Conservation (phyloP, 2,888 invertebrate species). For the Nephrotoma flavescens region DNA sequence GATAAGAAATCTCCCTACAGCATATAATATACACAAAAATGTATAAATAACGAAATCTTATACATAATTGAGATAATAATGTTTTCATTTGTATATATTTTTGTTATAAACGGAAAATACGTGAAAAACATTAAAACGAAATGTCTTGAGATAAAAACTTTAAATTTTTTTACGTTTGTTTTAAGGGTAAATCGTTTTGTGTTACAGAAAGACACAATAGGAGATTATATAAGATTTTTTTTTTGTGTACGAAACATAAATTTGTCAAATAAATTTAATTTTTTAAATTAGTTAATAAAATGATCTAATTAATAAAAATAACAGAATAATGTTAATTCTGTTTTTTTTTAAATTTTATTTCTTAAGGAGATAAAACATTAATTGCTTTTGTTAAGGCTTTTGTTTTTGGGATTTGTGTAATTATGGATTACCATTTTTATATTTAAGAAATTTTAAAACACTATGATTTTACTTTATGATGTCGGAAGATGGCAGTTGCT, state of each 20-base stretch:
- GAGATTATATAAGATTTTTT: neutral
- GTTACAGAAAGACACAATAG: neutral
- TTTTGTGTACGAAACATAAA: neutral
- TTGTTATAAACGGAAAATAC: neutral
- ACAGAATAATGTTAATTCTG: neutral
- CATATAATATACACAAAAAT: neutral
- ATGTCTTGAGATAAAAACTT: neutral
- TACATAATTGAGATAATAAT: neutral
- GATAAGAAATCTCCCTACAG: neutral
- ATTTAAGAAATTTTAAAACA: no score
- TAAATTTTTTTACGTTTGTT: neutral
- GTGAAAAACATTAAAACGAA: neutral
- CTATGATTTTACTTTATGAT: no score
- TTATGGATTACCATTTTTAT: neutral
- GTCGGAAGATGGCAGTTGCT: no score
- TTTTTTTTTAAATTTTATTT: neutral
- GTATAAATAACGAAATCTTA: neutral
- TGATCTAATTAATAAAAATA: constrained; percentile 2
- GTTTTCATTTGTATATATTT: neutral
- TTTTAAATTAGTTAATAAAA: constrained; percentile 3
- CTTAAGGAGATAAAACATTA: neutral
- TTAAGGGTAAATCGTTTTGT: neutral
- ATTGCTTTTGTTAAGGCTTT: neutral
- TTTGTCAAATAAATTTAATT: neutral
- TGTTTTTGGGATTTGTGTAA: neutral